These are phyloP conservation scores for Zaprionus vittiger DNA, from an alignment of 1,140 invertebrate genomes.

Conservation along the genomic window DNA sequence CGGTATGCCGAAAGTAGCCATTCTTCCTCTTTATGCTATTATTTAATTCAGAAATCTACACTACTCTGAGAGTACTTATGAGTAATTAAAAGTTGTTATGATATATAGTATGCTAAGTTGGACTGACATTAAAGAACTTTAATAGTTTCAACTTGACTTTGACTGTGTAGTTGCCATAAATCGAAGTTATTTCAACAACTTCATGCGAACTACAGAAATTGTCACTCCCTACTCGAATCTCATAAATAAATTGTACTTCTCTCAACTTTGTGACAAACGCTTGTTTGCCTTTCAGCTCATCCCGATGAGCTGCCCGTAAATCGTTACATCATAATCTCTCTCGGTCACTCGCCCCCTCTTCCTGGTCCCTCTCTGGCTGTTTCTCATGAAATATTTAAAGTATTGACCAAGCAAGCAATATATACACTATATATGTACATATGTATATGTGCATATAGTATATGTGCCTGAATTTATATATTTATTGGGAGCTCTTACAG, in stretches of 20 bases:
- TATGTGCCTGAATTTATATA: constrained; percentile 40
- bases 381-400: constrained; percentile 64
- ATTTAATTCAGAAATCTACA: too few species aligned
- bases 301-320: constrained; percentile 53
- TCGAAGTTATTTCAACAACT: neutral
- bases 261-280: constrained; percentile 43
- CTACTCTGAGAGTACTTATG: too few species aligned
- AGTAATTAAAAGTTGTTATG: too few species aligned
- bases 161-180: neutral
- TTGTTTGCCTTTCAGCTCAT: constrained; percentile 56
- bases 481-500: constrained; percentile 40
- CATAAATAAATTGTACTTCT: constrained; percentile 46
- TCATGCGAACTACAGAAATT: neutral
- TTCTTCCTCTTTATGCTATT: too few species aligned
- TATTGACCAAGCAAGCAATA: constrained; percentile 37
- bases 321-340: constrained; percentile 64
- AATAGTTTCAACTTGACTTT: neutral
- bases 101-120: neutral
- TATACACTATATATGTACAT: constrained; percentile 12
- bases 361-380: neutral
- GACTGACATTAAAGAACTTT: neutral
- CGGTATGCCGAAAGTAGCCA: too few species aligned
- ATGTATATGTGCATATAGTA: constrained; percentile 6
- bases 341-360: neutral
- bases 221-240: neutral